A percentile compares a stretch with the other conserved stretches of the same genome.
phyloP scores from a whole-genome alignment of 2,888 invertebrate species.

The Lochmaea crataegi region DNA sequence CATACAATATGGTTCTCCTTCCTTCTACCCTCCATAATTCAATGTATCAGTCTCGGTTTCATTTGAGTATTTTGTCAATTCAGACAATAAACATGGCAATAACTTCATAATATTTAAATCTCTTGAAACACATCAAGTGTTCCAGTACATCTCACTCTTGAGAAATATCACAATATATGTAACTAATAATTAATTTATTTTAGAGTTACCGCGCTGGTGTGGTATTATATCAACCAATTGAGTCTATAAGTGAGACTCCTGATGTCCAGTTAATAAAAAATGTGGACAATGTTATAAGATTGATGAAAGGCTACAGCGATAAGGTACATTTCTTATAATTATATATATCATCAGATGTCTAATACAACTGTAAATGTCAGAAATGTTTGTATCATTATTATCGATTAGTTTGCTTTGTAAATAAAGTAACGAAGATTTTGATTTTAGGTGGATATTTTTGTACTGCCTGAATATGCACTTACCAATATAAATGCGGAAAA shows the following conservation, averaged over 20 bases:
- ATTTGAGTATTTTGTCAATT: no score
- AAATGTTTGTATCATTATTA: not conserved
- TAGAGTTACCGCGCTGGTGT: constrained; percentile 37
- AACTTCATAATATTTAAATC: no score
- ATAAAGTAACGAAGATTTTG: not conserved
- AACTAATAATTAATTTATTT: constrained; percentile 13
- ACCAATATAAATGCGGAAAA: constrained; percentile 13
- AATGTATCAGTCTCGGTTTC: no score
- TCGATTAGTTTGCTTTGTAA: not conserved
- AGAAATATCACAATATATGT: no score
- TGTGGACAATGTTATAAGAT: constrained; percentile 4
- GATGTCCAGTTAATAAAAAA: constrained; percentile 7
- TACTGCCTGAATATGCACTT: constrained; percentile 39
- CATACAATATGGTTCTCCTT: no score
- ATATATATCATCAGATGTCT: not conserved
- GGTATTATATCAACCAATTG: constrained; percentile 19
- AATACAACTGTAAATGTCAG: no score
- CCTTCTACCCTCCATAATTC: no score
- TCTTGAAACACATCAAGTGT: no score
- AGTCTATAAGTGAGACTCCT: not conserved
- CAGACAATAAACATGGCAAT: no score
- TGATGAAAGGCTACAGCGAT: constrained; percentile 13
- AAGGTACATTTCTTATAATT: constrained; percentile 20
- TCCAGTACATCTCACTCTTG: no score
- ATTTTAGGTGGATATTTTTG: constrained; percentile 38